phyloP scores from a whole-genome alignment of 2,113 vertebrate species.

The Ranitomeya variabilis region DNA sequence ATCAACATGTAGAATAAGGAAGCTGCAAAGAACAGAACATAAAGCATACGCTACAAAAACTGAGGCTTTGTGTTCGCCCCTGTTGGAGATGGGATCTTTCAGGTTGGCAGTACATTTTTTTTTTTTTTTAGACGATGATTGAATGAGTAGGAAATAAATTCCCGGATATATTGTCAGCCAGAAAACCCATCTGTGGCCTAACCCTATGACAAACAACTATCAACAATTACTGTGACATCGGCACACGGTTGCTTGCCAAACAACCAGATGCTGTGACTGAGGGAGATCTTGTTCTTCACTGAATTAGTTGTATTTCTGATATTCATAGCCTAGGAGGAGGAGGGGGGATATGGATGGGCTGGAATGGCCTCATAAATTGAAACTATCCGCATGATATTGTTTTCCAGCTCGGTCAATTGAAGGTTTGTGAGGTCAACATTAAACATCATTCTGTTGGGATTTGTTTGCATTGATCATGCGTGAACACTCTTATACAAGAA shows the following conservation, averaged over 20 bases:
- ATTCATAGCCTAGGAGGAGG: not conserved
- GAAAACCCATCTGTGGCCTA: constrained; percentile 67
- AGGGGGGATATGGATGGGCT: not conserved
- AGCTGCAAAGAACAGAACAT: not conserved
- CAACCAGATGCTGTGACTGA: constrained; percentile 70
- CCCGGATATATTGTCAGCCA: constrained; percentile 65
- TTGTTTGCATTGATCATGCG: not conserved
- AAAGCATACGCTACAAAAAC: not conserved
- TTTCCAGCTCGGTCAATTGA: not conserved
- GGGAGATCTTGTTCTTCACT: constrained; percentile 59
- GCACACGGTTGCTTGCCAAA: constrained; percentile 66
- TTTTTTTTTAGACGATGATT: constrained; percentile 43
- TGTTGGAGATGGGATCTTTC: not conserved
- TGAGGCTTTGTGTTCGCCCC: not conserved
- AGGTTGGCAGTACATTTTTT: not conserved
- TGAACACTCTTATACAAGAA: not conserved
- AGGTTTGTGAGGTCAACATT: constrained; percentile 8
- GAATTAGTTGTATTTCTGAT: constrained; percentile 27
- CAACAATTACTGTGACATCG: constrained; percentile 64
- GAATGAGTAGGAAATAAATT: constrained; percentile 63
- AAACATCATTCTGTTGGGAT: not conserved
- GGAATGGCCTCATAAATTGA: not conserved
- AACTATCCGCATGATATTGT: not conserved
- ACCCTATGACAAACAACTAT: constrained; percentile 65
- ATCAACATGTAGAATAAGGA: not conserved